Conservation (phyloP, 2,888 invertebrate genomes). For the Ormyrus thymus region DNA sequence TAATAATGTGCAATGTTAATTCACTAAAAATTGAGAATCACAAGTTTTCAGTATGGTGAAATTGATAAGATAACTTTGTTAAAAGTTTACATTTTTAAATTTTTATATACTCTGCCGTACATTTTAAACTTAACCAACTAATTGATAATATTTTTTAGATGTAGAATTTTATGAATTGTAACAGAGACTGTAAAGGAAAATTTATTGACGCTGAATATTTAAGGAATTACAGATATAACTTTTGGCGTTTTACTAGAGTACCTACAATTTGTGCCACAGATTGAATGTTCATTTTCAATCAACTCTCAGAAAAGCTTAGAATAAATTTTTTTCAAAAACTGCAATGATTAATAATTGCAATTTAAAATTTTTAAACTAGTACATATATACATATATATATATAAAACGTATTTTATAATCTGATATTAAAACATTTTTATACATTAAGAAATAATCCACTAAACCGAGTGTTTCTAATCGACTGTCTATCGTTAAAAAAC, state of each 20-base stretch:
- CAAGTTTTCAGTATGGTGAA: background rate
- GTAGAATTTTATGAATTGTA: constrained; percentile 25
- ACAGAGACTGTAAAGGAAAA: constrained; percentile 9
- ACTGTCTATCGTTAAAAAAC: constrained; percentile 13
- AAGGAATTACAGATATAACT: constrained; percentile 7
- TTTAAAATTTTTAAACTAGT: constrained; percentile 8
- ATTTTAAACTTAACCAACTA: constrained; percentile 28
- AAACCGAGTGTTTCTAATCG: constrained; percentile 29
- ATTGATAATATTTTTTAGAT: constrained; percentile 46
- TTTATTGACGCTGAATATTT: background rate
- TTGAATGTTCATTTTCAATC: constrained; percentile 36
- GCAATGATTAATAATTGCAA: background rate
- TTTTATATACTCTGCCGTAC: constrained; percentile 30
- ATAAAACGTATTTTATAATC: constrained; percentile 41
- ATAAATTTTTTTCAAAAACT: constrained; percentile 24
- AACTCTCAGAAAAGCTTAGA: constrained; percentile 4
- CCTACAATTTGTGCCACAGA: constrained; percentile 43
- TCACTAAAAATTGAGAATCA: background rate
- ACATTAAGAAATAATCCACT: constrained; percentile 26
- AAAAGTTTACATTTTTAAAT: constrained; percentile 33
- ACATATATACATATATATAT: constrained; percentile 21
- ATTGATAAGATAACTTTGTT: constrained; percentile 30
- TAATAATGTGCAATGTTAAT: constrained; percentile 13
- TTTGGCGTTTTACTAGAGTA: constrained; percentile 37
- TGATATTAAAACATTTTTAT: constrained; percentile 41